A percentile compares a stretch with the other conserved stretches of the same genome.
These are phyloP conservation scores for Xestia rhomboidea DNA, from an alignment of 2,888 invertebrate genomes.

Conservation along the genomic window DNA sequence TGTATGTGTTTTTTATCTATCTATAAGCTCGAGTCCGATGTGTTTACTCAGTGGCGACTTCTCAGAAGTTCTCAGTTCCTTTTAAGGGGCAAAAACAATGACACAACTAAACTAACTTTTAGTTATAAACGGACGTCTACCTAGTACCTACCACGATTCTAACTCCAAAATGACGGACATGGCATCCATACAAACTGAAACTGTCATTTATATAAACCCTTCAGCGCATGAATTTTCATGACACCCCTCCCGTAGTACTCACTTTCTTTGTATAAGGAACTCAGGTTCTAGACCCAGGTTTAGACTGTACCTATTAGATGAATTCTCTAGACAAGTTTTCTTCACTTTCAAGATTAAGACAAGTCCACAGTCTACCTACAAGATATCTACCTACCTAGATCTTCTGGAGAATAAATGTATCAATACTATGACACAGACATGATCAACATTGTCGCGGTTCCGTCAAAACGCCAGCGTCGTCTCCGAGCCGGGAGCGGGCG, in stretches of 20 bases:
- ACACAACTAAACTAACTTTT: background rate
- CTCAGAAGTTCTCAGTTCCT: too few species aligned
- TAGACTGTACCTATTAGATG: background rate
- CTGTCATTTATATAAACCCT: background rate
- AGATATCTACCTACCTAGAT: background rate
- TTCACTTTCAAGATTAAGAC: background rate
- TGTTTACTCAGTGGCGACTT: background rate
- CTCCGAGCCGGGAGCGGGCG: conserved; percentile 55
- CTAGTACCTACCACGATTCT: too few species aligned
- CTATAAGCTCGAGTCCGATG: background rate
- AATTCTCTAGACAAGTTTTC: background rate
- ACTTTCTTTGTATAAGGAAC: background rate
- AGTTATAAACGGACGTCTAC: background rate
- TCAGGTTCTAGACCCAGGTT: background rate
- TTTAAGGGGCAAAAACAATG: background rate
- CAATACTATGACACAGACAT: conserved; percentile 30
- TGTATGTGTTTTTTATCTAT: background rate
- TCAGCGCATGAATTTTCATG: background rate
- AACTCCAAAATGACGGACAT: background rate
- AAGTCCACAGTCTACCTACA: background rate
- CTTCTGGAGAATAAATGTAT: background rate
- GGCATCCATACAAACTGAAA: too few species aligned
- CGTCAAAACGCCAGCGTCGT: conserved; percentile 52
- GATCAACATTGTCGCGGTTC: conserved; percentile 10
- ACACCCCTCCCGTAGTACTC: background rate